These are phyloP conservation scores for Mus musculus DNA, from an alignment of 2,113 vertebrate genomes.

Conservation along the genomic window DNA sequence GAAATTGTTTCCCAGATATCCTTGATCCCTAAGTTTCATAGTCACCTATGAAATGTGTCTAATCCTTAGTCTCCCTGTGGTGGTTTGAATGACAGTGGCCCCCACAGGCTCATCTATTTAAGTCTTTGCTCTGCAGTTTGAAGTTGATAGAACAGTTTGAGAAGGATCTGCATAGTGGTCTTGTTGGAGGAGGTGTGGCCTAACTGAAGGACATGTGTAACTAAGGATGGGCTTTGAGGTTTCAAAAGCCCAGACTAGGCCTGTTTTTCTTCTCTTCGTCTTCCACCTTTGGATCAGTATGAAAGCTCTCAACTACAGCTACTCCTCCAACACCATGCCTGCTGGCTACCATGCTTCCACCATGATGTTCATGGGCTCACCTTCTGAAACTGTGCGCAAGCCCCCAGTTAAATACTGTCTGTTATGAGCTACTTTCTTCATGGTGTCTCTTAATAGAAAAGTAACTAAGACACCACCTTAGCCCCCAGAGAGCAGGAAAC, in stretches of 20 bases:
- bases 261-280: background rate
- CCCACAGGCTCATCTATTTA: background rate
- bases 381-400: background rate
- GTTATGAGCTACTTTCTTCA: background rate
- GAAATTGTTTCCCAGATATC: constrained; percentile 30
- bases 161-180: background rate
- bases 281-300: background rate
- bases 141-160: background rate
- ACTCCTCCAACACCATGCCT: background rate
- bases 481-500: background rate
- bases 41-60: constrained; percentile 1
- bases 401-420: too few relatives aligned
- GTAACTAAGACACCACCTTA: background rate
- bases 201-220: background rate
- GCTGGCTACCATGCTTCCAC: background rate
- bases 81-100: background rate
- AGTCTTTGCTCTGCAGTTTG: background rate
- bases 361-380: too few relatives aligned
- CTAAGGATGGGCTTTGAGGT: background rate
- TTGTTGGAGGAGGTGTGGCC: background rate
- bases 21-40: background rate
- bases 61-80: background rate
- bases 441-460: background rate
- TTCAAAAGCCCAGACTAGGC: background rate
- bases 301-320: background rate